Conservation (phyloP, 2,113 vertebrate genomes). For the Rhea pennata region DNA sequence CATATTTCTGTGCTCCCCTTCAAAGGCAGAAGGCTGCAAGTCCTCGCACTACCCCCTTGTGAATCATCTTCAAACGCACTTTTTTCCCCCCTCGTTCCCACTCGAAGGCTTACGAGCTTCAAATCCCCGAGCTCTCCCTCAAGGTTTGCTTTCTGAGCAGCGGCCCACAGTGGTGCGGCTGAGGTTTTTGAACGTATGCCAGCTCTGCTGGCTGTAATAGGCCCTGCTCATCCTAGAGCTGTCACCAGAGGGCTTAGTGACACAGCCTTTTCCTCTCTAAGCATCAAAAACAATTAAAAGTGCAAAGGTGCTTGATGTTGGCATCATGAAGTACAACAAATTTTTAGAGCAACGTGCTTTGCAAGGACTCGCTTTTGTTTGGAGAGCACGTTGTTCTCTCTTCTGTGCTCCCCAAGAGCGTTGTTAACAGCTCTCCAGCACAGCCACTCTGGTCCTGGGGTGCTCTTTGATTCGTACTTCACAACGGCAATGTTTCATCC, state of each 20-base stretch:
- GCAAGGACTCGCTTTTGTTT: background rate
- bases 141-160: constrained; percentile 16
- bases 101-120: background rate
- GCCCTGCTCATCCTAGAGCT: constrained; percentile 44
- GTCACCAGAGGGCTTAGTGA: constrained; percentile 67
- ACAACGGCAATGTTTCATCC: background rate
- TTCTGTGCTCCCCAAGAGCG: background rate
- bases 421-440: background rate
- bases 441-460: background rate
- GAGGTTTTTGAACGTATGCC: background rate
- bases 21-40: constrained; percentile 9
- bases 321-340: background rate
- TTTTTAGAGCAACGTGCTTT: background rate
- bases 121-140: background rate
- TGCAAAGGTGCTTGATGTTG: constrained; percentile 28
- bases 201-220: background rate
- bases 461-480: background rate
- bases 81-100: background rate
- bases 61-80: constrained; percentile 39
- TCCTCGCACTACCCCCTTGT: background rate
- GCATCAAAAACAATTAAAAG: constrained; percentile 43
- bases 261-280: background rate
- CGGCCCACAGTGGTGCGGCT: background rate
- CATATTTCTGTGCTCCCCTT: background rate
- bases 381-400: background rate